Evolutionary conservation across 2,888 invertebrate genomes (phyloP).

Genomic region (Caenorhabditis imperialis): DNA sequence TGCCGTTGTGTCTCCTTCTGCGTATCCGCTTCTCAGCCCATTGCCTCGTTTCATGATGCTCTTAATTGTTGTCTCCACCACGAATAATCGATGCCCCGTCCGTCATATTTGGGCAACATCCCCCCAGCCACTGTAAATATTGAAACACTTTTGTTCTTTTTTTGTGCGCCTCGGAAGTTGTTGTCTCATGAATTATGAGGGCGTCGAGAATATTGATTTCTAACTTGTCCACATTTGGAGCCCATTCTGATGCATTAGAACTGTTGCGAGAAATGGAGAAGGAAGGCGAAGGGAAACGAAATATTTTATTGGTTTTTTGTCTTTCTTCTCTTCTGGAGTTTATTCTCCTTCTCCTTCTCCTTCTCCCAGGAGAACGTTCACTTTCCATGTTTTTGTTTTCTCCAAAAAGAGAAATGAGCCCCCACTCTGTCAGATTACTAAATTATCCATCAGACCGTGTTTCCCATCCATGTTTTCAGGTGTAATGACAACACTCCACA

Average conservation of each 20-base stretch:
- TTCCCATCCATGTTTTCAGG: conserved; percentile 7
- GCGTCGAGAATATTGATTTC: conserved; percentile 2
- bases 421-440: no score
- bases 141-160: background rate
- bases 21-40: conserved; percentile 12
- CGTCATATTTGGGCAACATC: conserved; percentile 13
- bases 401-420: no score
- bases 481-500: conserved; percentile 61
- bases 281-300: no score
- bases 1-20: conserved; percentile 15
- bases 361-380: no score
- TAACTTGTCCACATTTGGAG: background rate
- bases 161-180: background rate
- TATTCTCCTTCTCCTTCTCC: conserved; percentile 4
- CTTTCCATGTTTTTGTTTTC: conserved; percentile 9
- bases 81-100: conserved; percentile 6
- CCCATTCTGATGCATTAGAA: background rate
- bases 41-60: conserved; percentile 23
- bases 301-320: no score
- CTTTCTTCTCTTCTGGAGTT: background rate
- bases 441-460: background rate
- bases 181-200: conserved; percentile 11
- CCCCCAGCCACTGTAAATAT: conserved; percentile 3
- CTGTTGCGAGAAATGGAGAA: background rate
- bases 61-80: conserved; percentile 41